Evolutionary conservation across 2,113 vertebrate genomes (phyloP).

Genomic region (Oncorhynchus clarkii): DNA sequence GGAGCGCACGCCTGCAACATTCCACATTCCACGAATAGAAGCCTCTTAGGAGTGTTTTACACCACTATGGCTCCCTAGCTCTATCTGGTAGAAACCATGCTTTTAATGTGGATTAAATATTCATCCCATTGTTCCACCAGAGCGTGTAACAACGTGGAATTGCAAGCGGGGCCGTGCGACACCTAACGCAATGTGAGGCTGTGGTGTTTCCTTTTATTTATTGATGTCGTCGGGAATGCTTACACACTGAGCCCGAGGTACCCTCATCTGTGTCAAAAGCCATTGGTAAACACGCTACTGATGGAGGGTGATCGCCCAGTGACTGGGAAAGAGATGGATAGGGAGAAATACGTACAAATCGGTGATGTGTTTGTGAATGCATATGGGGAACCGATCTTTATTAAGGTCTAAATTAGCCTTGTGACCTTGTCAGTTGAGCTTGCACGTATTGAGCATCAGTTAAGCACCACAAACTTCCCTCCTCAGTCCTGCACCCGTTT

Average conservation of each 20-base stretch:
- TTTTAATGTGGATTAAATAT: conserved; percentile 49
- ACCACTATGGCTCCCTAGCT: background rate
- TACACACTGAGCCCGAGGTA: background rate
- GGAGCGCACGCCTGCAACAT: background rate
- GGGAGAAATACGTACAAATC: no score
- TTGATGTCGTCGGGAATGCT: background rate
- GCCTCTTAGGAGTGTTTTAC: background rate
- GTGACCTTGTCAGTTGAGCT: background rate
- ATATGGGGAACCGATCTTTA: background rate
- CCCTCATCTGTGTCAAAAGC: background rate
- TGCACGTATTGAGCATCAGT: background rate
- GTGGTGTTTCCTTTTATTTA: conserved; percentile 2
- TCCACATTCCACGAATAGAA: background rate
- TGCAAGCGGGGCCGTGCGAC: conserved; percentile 12
- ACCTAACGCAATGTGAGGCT: background rate
- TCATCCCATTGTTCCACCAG: conserved; percentile 19
- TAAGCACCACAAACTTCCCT: background rate
- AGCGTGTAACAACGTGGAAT: conserved; percentile 16
- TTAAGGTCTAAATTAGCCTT: background rate
- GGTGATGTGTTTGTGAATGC: background rate
- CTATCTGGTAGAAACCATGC: conserved; percentile 1
- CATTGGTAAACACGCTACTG: background rate
- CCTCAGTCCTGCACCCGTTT: background rate
- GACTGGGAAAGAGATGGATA: background rate
- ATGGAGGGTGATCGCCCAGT: background rate